A percentile compares a stretch with the other conserved stretches of the same genome.
Evolutionary conservation across 2,797 vertebrate species (phyloP).

Genomic region (Danio tinwini): DNA sequence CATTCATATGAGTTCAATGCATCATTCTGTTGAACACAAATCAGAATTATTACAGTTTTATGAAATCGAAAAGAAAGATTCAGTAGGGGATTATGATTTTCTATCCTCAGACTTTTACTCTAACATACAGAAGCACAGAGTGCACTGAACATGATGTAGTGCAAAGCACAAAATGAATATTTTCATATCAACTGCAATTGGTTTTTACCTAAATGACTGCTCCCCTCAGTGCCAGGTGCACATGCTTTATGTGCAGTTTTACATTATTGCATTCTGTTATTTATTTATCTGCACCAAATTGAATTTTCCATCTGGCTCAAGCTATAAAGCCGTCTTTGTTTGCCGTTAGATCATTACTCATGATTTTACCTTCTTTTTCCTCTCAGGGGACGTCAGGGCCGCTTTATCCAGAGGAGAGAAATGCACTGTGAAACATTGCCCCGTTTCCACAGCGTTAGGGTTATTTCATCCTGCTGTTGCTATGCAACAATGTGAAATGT

Average conservation of each 20-base stretch:
- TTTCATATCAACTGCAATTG: constrained; percentile 52
- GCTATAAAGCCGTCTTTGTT: constrained; percentile 63
- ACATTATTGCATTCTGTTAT: constrained; percentile 67
- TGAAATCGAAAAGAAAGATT: constrained; percentile 21
- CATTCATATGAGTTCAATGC: background rate
- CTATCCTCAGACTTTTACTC: constrained; percentile 27
- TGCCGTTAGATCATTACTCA: constrained; percentile 62
- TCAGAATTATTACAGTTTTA: constrained; percentile 12
- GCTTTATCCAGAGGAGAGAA: constrained; percentile 65
- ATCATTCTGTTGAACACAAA: constrained; percentile 15
- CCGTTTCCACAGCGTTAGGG: constrained; percentile 61
- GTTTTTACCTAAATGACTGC: constrained; percentile 52
- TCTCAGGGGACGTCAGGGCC: constrained; percentile 62
- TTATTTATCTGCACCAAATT: constrained; percentile 65
- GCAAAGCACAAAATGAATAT: constrained; percentile 47
- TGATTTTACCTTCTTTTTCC: constrained; percentile 60
- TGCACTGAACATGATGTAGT: constrained; percentile 40
- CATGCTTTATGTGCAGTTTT: constrained; percentile 63
- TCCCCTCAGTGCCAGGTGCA: constrained; percentile 57
- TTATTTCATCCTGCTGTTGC: constrained; percentile 66
- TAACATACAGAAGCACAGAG: constrained; percentile 1
- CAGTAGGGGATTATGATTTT: background rate
- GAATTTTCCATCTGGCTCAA: constrained; percentile 64
- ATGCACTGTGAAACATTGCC: constrained; percentile 63
- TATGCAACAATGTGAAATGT: constrained; percentile 69